Evolutionary conservation across 2,888 invertebrate species (phyloP).

Genomic region (Ectemnius lituratus): DNA sequence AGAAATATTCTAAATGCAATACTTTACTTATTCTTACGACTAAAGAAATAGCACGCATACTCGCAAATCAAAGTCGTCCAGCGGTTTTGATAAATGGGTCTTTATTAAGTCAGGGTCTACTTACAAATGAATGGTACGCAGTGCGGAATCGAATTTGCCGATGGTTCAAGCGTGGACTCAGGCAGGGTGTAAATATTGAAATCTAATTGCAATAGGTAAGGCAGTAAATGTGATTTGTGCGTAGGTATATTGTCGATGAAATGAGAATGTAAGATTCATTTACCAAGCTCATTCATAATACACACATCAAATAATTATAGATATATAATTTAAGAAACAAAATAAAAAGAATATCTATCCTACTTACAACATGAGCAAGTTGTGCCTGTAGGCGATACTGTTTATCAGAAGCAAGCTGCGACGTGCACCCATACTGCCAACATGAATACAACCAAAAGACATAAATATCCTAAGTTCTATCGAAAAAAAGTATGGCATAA

Average conservation of each 20-base stretch:
- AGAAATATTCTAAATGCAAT: too few species aligned
- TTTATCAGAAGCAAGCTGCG: slow-evolving; percentile 86
- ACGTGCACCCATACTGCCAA: slow-evolving; percentile 81
- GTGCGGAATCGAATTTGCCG: too few species aligned
- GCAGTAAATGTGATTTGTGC: too few species aligned
- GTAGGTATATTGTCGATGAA: too few species aligned
- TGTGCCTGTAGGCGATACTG: slow-evolving; percentile 85
- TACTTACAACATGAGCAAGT: slow-evolving; percentile 86
- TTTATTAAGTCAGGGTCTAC: neutral
- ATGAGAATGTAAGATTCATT: too few species aligned
- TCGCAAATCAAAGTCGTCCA: too few species aligned
- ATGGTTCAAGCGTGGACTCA: too few species aligned
- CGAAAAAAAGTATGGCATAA: slow-evolving; percentile 43
- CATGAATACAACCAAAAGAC: slow-evolving; percentile 77
- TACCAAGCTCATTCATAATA: slow-evolving; percentile 25
- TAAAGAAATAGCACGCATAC: too few species aligned
- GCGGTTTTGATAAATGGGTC: slow-evolving; percentile 13
- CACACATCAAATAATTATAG: slow-evolving; percentile 36
- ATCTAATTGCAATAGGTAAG: too few species aligned
- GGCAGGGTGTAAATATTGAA: too few species aligned
- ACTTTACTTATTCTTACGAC: too few species aligned
- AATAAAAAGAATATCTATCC: slow-evolving; percentile 72
- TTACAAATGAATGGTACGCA: neutral
- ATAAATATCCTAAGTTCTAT: slow-evolving; percentile 71
- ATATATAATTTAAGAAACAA: slow-evolving; percentile 49